Evolutionary conservation across 2,797 vertebrate genomes (phyloP).

Genomic region (Numenius phaeopus): DNA sequence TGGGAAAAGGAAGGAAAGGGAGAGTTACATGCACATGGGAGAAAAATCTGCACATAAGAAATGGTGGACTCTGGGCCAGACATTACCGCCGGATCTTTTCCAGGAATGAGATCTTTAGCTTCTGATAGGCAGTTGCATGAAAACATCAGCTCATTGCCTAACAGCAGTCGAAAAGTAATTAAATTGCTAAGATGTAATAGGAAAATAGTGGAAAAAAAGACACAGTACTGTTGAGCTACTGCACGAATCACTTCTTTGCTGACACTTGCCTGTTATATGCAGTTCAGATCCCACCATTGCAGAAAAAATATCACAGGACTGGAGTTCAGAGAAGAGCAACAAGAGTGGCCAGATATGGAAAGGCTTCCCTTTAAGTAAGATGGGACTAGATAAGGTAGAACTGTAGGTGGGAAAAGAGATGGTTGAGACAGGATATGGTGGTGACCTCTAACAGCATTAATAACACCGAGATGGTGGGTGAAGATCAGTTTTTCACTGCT

Average conservation of each 20-base stretch:
- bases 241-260: background rate
- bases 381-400: background rate
- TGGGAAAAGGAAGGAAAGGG: background rate
- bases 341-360: background rate
- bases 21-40: background rate
- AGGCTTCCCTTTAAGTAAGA: background rate
- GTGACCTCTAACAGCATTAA: background rate
- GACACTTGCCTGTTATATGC: background rate
- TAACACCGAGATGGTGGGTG: background rate
- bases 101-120: background rate
- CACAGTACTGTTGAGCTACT: background rate
- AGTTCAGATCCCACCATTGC: background rate
- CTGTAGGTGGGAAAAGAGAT: background rate
- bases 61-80: background rate
- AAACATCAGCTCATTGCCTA: background rate
- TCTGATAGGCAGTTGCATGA: background rate
- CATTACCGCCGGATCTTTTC: background rate
- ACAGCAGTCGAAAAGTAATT: background rate
- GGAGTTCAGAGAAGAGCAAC: background rate
- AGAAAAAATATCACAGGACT: background rate
- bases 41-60: background rate
- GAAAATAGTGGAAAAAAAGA: background rate
- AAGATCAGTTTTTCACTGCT: background rate
- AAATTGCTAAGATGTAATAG: background rate
- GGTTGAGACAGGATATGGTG: background rate